phyloP scores from a whole-genome alignment of 2,113 vertebrate genomes.

The Meles meles region DNA sequence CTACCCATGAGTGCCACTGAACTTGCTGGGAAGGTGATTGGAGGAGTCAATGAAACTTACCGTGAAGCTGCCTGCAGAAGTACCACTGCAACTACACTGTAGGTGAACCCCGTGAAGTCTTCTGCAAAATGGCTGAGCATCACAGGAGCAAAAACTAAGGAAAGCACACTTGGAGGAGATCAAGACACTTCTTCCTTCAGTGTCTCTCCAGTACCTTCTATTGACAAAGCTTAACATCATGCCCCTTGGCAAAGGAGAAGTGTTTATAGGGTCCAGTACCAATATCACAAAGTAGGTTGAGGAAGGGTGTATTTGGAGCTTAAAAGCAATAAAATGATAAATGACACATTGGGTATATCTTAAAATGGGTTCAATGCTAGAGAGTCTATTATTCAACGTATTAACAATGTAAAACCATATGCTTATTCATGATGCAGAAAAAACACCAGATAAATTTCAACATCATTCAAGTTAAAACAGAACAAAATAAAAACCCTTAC shows the following conservation, averaged over 20 bases:
- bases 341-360: neutral
- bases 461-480: neutral
- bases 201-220: neutral
- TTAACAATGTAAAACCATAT: neutral
- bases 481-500: neutral
- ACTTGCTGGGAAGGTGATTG: neutral
- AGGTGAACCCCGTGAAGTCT: neutral
- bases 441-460: neutral
- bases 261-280: neutral
- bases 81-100: neutral
- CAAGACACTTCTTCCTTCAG: neutral
- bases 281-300: neutral
- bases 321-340: neutral
- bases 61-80: neutral
- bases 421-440: neutral
- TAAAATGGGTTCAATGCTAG: neutral
- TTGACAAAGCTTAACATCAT: neutral
- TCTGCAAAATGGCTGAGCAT: neutral
- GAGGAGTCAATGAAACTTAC: neutral
- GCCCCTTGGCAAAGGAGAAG: neutral
- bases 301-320: neutral
- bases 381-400: neutral
- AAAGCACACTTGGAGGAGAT: neutral
- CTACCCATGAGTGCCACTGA: neutral
- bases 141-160: neutral